phyloP scores from a whole-genome alignment of 2,888 invertebrate species.

The Mesorhabditis spiculigera region DNA sequence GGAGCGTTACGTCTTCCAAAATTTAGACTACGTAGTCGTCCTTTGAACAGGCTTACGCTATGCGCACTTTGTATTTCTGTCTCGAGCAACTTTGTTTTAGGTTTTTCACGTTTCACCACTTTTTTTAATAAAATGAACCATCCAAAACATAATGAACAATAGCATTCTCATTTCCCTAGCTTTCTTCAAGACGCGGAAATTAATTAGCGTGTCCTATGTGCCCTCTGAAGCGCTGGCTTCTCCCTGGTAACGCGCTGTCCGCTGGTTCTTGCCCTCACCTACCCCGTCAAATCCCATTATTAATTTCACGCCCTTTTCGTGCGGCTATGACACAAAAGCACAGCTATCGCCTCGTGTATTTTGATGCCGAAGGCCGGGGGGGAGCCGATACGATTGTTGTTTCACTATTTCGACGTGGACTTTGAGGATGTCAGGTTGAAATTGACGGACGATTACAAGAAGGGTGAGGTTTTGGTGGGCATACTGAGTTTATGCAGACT shows the following conservation, averaged over 20 bases:
- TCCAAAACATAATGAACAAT: no score
- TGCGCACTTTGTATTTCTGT: neutral
- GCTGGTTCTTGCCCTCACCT: neutral
- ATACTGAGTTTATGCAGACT: neutral
- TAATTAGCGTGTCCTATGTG: neutral
- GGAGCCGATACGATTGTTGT: conserved; percentile 26
- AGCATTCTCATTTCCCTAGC: neutral
- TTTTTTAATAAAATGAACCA: no score
- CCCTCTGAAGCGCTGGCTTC: neutral
- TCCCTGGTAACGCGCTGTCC: conserved; percentile 4
- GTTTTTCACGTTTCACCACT: neutral
- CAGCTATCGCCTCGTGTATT: conserved; percentile 22
- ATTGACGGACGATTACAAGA: conserved; percentile 10
- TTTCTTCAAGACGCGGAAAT: neutral
- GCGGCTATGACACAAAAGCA: conserved; percentile 18
- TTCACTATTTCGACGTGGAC: conserved; percentile 20
- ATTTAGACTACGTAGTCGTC: no score
- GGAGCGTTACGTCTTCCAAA: no score
- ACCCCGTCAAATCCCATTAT: neutral
- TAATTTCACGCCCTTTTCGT: neutral
- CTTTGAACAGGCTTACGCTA: neutral
- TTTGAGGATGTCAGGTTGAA: conserved; percentile 27
- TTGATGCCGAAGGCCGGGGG: conserved; percentile 23
- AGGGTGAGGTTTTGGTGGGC: neutral
- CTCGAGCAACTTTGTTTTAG: neutral